These are phyloP conservation scores for Carpatolechia fugitivella DNA, from an alignment of 2,888 invertebrate genomes.

Conservation along the genomic window DNA sequence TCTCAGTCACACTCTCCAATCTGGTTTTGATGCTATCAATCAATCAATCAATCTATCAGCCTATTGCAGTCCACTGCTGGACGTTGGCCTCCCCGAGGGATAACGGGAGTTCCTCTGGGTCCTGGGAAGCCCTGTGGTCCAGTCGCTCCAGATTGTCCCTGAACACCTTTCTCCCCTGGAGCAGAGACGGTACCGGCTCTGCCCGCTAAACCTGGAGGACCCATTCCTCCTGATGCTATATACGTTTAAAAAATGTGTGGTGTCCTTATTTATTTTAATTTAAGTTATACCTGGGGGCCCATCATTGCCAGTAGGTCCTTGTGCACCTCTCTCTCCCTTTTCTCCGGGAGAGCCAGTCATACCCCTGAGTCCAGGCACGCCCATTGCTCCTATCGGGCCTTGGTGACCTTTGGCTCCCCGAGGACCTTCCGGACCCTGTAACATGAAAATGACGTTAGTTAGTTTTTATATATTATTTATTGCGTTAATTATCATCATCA, in stretches of 20 bases:
- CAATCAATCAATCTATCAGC: no score
- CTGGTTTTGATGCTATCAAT: no score
- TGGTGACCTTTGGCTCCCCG: slow-evolving; percentile 85
- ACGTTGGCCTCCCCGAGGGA: no score
- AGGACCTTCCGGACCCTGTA: slow-evolving; percentile 82
- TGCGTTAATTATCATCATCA: no score
- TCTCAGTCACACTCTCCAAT: no score
- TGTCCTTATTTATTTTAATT: no score
- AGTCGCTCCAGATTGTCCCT: slow-evolving; percentile 84
- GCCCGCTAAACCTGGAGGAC: slow-evolving; percentile 86
- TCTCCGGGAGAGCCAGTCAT: slow-evolving; percentile 82
- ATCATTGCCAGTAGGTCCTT: slow-evolving; percentile 86
- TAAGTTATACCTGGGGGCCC: slow-evolving; percentile 84
- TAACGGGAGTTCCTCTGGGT: slow-evolving; percentile 87
- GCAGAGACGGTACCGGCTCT: slow-evolving; percentile 89
- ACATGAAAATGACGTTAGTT: no score
- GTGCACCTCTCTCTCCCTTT: slow-evolving; percentile 86
- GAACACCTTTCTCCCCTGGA: slow-evolving; percentile 89
- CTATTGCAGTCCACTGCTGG: no score
- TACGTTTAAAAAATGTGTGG: no score
- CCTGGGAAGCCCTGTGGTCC: slow-evolving; percentile 92
- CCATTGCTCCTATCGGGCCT: slow-evolving; percentile 84
- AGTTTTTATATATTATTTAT: no score
- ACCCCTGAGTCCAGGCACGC: slow-evolving; percentile 85
- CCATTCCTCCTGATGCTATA: slow-evolving; percentile 87